Conservation (phyloP, 2,888 invertebrate genomes). For the Gastracanthus pulcherrimus region DNA sequence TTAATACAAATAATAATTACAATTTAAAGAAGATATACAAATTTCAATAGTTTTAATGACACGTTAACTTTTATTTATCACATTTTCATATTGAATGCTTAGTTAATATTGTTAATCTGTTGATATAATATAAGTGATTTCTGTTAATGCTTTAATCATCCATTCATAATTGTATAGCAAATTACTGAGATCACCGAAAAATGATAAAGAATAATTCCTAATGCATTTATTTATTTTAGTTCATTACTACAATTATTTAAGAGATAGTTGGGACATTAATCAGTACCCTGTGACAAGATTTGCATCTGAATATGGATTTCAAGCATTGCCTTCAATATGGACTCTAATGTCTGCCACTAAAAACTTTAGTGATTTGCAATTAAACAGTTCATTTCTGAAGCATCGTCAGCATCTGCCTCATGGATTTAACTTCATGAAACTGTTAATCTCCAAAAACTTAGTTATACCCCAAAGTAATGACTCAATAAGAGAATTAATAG, state of each 20-base stretch:
- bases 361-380: constrained; percentile 78
- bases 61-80: no score
- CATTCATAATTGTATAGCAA: no score
- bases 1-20: no score
- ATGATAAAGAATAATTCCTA: background rate
- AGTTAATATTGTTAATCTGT: no score
- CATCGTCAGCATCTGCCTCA: constrained; percentile 93
- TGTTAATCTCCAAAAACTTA: constrained; percentile 83
- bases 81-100: no score
- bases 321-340: constrained; percentile 88
- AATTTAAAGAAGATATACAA: no score
- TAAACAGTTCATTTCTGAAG: constrained; percentile 82
- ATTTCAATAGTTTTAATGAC: no score
- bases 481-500: constrained; percentile 81
- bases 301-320: constrained; percentile 97
- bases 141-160: no score
- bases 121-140: no score
- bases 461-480: constrained; percentile 79
- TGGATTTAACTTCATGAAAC: constrained; percentile 84
- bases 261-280: constrained; percentile 88
- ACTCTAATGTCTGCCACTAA: constrained; percentile 83
- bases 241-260: constrained; percentile 93
- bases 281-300: constrained; percentile 91
- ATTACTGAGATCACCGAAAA: background rate
- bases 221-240: constrained; percentile 78